phyloP scores from a whole-genome alignment of 2,797 vertebrate genomes.

The Prionace glauca region DNA sequence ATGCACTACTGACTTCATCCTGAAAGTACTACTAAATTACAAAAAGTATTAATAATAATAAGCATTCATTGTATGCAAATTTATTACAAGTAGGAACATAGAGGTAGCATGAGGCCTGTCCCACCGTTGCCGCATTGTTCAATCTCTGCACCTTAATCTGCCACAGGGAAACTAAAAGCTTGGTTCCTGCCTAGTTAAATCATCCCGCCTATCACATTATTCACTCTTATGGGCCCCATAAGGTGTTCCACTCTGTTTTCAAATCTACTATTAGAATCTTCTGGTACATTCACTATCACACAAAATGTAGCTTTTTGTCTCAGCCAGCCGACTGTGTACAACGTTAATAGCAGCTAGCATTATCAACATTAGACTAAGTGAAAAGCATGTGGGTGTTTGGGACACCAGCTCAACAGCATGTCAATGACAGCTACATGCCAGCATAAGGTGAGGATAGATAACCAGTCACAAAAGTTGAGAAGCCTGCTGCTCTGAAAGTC shows the following conservation, averaged over 20 bases:
- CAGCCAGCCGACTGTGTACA: background rate
- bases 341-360: background rate
- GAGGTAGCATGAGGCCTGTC: too few relatives aligned
- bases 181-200: background rate
- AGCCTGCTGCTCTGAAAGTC: background rate
- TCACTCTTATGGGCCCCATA: background rate
- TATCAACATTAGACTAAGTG: background rate
- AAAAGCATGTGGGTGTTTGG: background rate
- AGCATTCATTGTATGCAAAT: too few relatives aligned
- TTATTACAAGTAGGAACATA: too few relatives aligned
- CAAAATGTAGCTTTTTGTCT: background rate
- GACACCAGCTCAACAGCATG: background rate
- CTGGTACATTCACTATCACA: background rate
- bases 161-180: background rate
- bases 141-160: background rate
- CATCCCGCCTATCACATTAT: too few relatives aligned
- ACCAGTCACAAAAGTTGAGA: background rate
- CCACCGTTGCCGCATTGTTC: too few relatives aligned
- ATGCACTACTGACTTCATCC: too few relatives aligned
- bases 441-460: background rate
- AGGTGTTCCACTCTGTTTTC: background rate
- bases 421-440: background rate
- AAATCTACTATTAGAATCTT: background rate
- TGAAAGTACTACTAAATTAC: too few relatives aligned
- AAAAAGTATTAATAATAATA: too few relatives aligned